Base-by-base conservation (phyloP, 1,140 invertebrate genomes). In the Drosophila lacertosa region DNA sequence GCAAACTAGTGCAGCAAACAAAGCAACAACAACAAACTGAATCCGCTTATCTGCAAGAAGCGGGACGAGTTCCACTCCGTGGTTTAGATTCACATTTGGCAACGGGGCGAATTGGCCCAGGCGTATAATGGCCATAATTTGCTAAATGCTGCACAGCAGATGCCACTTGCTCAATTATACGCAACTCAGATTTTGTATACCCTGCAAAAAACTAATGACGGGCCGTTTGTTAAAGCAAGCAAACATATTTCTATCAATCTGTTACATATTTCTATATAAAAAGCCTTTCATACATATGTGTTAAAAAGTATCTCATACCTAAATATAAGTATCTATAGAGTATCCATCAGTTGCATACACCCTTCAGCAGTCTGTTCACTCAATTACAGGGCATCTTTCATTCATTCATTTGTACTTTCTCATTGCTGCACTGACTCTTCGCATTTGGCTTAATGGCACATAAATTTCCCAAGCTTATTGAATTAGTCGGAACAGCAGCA, bases 381-480 rank as follows among this genome's bases (percentile, higher is more conserved):
- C 4, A 26, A 4, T 16, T 24, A 37, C 20, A 51, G 45, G 9
- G 33, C 39, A 62, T 40, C 7, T 4, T n/a, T n/a, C n/a, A 6
- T 2, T 0, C 2, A 16, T 24, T 16, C 26, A 1, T 57, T 22
- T n/a, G 5, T 11, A 13, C 15, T n/a, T n/a, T n/a, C n/a, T n/a
- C n/a, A n/a, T n/a, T 11, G 32, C 37, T 44, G 18, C 22, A 13
- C 6, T 9, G 26, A 1, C 26, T 9, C 26, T 29, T 29, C 37
- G 16, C 66, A 53, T 33, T 62, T 40, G 26, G 32, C 50, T 54
- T 70, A 72, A 51, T 64, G 47, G 40, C 60, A 45, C 62, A 76
- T 74, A 67, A 59, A 40, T 63, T 50, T 18, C 44, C 42, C 40
- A 62, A 77, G 66, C 76, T 86, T 84, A 86, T 81, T 84, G 81